Conservation (phyloP, 2,797 vertebrate species). For the Urophycis tenuis region DNA sequence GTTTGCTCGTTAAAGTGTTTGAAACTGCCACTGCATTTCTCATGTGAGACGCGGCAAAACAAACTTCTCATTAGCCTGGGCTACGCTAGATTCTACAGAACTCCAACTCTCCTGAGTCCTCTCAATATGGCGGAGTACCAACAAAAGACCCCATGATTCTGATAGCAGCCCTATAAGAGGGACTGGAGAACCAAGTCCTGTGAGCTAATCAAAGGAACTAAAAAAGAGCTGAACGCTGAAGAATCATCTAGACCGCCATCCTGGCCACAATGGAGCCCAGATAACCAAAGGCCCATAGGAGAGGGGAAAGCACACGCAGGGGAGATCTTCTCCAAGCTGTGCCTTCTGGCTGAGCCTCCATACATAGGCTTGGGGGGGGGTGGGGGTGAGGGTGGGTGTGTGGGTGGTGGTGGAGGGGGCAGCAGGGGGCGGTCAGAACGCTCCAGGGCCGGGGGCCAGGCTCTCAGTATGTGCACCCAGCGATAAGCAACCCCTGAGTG, state of each 20-base stretch:
- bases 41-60: too few species aligned
- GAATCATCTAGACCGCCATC: not conserved
- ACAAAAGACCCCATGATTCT: too few species aligned
- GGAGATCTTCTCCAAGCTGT: conserved; percentile 14
- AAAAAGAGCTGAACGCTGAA: not conserved
- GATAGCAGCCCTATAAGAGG: too few species aligned
- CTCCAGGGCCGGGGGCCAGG: conserved; percentile 49
- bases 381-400: not conserved
- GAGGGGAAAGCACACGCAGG: conserved; percentile 2
- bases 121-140: too few species aligned
- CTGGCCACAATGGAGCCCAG: not conserved
- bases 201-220: not conserved
- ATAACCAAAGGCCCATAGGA: not conserved
- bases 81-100: too few species aligned
- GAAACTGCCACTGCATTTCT: too few species aligned
- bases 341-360: conserved; percentile 34
- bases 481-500: conserved; percentile 44
- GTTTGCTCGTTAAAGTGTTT: too few species aligned
- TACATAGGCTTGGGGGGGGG: conserved; percentile 17
- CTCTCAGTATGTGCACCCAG: conserved; percentile 39
- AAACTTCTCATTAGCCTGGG: too few species aligned
- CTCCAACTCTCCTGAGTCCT: too few species aligned
- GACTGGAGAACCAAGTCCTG: not conserved
- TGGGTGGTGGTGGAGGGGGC: not conserved
- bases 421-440: conserved; percentile 16